phyloP scores from a whole-genome alignment of 2,888 invertebrate species.

The Erebia epiphron region DNA sequence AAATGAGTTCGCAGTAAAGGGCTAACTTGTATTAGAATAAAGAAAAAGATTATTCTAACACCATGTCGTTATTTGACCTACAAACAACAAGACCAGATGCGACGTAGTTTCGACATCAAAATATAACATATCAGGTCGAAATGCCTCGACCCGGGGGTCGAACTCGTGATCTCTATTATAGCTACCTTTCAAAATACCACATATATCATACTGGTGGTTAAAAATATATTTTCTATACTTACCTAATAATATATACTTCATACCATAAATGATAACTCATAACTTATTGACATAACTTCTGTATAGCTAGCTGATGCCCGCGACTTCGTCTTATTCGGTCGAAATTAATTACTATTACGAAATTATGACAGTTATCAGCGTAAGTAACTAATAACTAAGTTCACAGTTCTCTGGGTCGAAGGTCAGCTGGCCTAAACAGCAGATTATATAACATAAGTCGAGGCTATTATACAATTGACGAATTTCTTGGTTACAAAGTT shows the following conservation, averaged over 20 bases:
- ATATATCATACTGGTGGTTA: slow-evolving; percentile 11
- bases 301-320: no score
- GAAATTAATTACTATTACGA: slow-evolving; percentile 6
- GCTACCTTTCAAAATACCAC: slow-evolving; percentile 29
- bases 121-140: slow-evolving; percentile 24
- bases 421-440: slow-evolving; percentile 20
- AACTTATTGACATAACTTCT: no score
- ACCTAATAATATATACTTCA: background rate
- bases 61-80: slow-evolving; percentile 32
- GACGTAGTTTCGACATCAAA: slow-evolving; percentile 22
- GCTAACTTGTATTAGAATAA: no score
- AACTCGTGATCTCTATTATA: slow-evolving; percentile 29
- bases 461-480: no score
- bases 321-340: no score
- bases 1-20: no score
- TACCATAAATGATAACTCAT: no score
- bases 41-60: background rate
- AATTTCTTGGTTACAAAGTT: no score
- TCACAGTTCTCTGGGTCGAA: slow-evolving; percentile 22
- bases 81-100: slow-evolving; percentile 28
- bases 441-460: slow-evolving; percentile 1
- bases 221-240: background rate
- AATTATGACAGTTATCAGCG: background rate
- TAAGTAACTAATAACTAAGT: slow-evolving; percentile 12
- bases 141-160: slow-evolving; percentile 34